These are phyloP conservation scores for Podabrus alpinus DNA, from an alignment of 2,888 invertebrate species.

Conservation along the genomic window DNA sequence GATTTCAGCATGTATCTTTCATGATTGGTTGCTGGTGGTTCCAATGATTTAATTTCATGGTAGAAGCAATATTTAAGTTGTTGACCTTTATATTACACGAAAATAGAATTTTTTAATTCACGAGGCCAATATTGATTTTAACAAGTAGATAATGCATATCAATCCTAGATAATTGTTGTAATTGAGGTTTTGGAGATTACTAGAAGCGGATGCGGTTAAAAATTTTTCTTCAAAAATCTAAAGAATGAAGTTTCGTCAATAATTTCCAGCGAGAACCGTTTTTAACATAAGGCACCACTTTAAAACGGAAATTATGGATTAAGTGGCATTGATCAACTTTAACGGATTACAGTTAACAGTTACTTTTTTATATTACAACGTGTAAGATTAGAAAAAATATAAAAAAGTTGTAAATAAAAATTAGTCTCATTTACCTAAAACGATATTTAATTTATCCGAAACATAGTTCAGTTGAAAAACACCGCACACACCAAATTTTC, in stretches of 20 bases:
- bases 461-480: conserved; percentile 29
- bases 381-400: conserved; percentile 33
- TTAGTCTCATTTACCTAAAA: conserved; percentile 12
- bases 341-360: conserved; percentile 44
- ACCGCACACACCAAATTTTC: conserved; percentile 33
- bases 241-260: not conserved
- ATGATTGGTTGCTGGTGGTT: not conserved
- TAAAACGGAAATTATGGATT: not conserved
- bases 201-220: not conserved
- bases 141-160: not conserved
- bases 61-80: not conserved
- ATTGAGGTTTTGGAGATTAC: not conserved
- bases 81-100: not conserved
- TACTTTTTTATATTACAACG: conserved; percentile 41
- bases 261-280: not conserved
- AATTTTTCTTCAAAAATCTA: not conserved
- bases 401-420: not conserved
- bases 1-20: not conserved
- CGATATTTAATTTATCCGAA: conserved; percentile 35
- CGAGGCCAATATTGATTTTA: not conserved
- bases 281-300: not conserved
- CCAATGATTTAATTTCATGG: not conserved
- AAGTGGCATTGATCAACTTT: conserved; percentile 34
- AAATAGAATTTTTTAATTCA: not conserved
- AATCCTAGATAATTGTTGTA: not conserved